Evolutionary conservation across 2,888 invertebrate species (phyloP).

Genomic region (Philopedon plagiatum): DNA sequence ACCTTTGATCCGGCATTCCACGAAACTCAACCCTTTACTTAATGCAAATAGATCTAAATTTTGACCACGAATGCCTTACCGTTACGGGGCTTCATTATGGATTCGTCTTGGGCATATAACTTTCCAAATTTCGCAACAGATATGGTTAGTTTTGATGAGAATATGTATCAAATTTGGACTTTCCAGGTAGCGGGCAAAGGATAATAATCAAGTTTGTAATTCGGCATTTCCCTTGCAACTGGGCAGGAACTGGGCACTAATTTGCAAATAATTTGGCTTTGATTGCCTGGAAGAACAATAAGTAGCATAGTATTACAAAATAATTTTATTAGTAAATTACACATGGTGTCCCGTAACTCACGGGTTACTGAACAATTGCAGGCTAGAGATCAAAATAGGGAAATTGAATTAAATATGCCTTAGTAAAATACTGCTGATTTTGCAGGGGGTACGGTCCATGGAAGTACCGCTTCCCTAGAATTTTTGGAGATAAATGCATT

Average conservation of each 20-base stretch:
- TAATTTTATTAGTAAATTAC: no score
- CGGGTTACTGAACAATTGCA: no score
- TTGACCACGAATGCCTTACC: constrained; percentile 31
- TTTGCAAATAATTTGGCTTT: not conserved
- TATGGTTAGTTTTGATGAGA: constrained; percentile 33
- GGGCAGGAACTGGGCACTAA: not conserved
- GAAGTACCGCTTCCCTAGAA: no score
- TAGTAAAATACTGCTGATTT: no score
- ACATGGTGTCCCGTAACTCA: no score
- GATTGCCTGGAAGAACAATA: no score
- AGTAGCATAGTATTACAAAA: no score
- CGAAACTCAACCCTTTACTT: not conserved
- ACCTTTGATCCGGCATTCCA: constrained; percentile 2
- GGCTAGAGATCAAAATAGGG: no score
- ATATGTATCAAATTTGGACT: constrained; percentile 35
- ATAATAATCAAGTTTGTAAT: constrained; percentile 32
- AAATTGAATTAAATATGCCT: no score
- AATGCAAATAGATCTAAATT: constrained; percentile 29
- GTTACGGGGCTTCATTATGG: constrained; percentile 31
- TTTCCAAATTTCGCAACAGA: constrained; percentile 36
- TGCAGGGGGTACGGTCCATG: no score
- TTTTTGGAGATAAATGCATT: no score
- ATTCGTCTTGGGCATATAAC: constrained; percentile 37
- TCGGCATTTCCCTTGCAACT: not conserved
- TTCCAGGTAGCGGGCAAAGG: constrained; percentile 23